Evolutionary conservation across 2,797 vertebrate species (phyloP), one percentile per base, ranked within the genome.

Genomic region (Lithobates pipiens): DNA sequence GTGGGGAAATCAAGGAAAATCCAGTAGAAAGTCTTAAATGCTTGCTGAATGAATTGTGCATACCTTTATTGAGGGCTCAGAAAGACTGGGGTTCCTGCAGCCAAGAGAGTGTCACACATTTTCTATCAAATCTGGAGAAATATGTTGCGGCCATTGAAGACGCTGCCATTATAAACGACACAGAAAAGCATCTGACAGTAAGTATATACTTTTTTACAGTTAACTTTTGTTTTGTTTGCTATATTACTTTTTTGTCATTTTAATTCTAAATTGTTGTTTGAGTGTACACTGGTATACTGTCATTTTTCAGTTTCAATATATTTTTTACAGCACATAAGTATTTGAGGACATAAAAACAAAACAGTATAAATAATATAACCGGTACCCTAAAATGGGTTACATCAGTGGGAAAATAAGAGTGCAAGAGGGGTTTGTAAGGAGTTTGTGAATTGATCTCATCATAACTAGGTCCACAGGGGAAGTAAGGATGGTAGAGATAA

Each of bases 1-100:
- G 84, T 72, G 88, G 88, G 7, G 84, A 88, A 78, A 84, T 88
- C 74, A 88, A 84, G 68, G 72, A 83, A 57, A 84, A 84, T 68
- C 80, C 85, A 76, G 72, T 86, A 42, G 76, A 86, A 23, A 86
- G 84, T 77, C 76, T 88, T 18, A 84, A 69, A 76, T 88, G 80
- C 16, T 69, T 85, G 32, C 57, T 88, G 42, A 85, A 81, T 80
- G 88, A 86, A 23, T 39, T 88, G 23, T 88, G 73, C 34, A 81
- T 86, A 23, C 88, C 88, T 50, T 46, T 88, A 32, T 72, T 88
- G n/a, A 73, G 81, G 70, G 88, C 84, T 36, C 84, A 88, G 32
- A 86, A 86, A 82, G 36, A 86, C 76, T 88, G 88, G 88, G 88
- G 88, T 2, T 70, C 32, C 27, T 88, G 85, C 69, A 83, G 63